Conservation (phyloP, 2,888 invertebrate species). For the Cheilosia variabilis region DNA sequence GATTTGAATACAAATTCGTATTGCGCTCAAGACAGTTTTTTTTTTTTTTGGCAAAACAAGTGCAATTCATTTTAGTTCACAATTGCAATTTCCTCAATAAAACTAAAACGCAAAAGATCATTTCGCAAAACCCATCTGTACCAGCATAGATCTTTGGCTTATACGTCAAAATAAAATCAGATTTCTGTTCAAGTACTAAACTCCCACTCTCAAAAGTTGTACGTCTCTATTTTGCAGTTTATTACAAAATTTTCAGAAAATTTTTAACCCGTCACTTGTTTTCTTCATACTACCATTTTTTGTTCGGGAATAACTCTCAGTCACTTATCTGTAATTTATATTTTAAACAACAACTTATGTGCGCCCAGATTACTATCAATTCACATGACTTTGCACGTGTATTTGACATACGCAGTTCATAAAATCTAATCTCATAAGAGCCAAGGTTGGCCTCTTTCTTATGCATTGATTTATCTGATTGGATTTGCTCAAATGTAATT, state of each 20-base stretch:
- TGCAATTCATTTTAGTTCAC: neutral
- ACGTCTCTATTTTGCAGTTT: too few species aligned
- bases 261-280: too few species aligned
- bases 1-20: conserved; percentile 9
- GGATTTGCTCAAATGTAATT: neutral
- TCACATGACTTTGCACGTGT: conserved; percentile 9
- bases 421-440: neutral
- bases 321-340: neutral
- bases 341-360: too few species aligned
- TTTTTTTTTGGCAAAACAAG: too few species aligned
- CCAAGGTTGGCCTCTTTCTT: conserved; percentile 24
- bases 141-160: too few species aligned
- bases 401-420: neutral
- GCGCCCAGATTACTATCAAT: neutral
- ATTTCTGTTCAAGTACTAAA: too few species aligned
- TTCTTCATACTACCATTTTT: too few species aligned
- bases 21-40: neutral
- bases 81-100: neutral
- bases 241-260: too few species aligned
- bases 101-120: neutral
- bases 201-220: too few species aligned
- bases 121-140: too few species aligned
- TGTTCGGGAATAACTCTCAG: neutral
- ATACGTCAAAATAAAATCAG: too few species aligned
- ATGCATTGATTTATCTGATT: conserved; percentile 13